These are phyloP conservation scores for Callipepla californica DNA, from an alignment of 2,113 vertebrate species.

Conservation along the genomic window DNA sequence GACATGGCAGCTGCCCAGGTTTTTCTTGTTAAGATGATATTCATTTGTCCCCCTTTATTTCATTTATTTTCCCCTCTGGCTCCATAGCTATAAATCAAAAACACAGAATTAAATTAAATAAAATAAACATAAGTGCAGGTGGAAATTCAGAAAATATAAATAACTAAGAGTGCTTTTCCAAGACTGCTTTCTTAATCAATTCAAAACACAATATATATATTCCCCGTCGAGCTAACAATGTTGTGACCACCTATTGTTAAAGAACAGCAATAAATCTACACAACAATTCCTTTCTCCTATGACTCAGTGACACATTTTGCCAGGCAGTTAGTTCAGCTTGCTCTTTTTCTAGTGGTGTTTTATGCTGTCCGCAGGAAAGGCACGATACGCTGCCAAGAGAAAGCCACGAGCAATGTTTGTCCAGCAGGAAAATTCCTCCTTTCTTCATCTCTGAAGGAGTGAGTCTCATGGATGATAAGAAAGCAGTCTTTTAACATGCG, in stretches of 20 bases:
- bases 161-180: constrained; percentile 63
- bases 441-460: neutral
- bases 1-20: constrained; percentile 34
- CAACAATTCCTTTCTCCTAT: constrained; percentile 5
- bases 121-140: constrained; percentile 63
- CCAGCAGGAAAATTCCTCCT: neutral
- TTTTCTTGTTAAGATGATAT: constrained; percentile 71
- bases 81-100: constrained; percentile 62
- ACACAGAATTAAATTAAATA: constrained; percentile 56
- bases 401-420: neutral
- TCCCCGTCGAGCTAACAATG: constrained; percentile 24
- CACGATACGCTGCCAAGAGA: neutral
- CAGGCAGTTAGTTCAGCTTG: constrained; percentile 3
- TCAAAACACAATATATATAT: constrained; percentile 46
- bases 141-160: constrained; percentile 72
- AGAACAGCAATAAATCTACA: constrained; percentile 34
- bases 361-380: neutral
- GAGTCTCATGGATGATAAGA: neutral
- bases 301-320: constrained; percentile 26
- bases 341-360: neutral
- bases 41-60: constrained; percentile 50
- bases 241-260: constrained; percentile 59
- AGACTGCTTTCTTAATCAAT: constrained; percentile 71
- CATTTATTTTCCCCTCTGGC: constrained; percentile 46
- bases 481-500: neutral